Evolutionary conservation across 1,140 invertebrate species (phyloP).

Genomic region (Drosophila arizonae): DNA sequence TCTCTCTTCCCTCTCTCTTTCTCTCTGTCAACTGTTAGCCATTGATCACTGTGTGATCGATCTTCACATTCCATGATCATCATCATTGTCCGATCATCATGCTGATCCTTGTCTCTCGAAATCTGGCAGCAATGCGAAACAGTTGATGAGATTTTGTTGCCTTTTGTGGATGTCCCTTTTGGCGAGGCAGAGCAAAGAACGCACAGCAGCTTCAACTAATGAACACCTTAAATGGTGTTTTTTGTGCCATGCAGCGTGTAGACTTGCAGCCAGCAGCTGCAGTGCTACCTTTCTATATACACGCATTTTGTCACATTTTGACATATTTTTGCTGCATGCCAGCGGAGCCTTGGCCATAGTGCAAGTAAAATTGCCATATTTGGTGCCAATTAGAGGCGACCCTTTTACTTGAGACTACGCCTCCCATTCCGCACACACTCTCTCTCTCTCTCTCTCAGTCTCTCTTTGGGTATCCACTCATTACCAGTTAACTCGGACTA

Average conservation of each 20-base stretch:
- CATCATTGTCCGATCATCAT: slow-evolving; percentile 17
- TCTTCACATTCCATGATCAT: slow-evolving; percentile 24
- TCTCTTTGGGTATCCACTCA: slow-evolving; percentile 14
- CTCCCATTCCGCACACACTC: slow-evolving; percentile 7
- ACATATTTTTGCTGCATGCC: slow-evolving; percentile 66
- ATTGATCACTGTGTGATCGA: slow-evolving; percentile 58
- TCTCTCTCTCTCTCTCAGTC: background rate
- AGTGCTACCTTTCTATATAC: slow-evolving; percentile 47
- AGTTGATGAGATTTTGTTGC: slow-evolving; percentile 73
- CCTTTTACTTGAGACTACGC: slow-evolving; percentile 65
- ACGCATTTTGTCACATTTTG: slow-evolving; percentile 82
- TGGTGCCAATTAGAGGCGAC: slow-evolving; percentile 73
- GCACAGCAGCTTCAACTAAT: slow-evolving; percentile 49
- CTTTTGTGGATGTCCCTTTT: slow-evolving; percentile 74
- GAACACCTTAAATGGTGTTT: slow-evolving; percentile 76
- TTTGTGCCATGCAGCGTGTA: slow-evolving; percentile 23
- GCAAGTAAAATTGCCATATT: slow-evolving; percentile 59
- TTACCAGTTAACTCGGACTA: slow-evolving; percentile 44
- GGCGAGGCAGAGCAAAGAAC: background rate
- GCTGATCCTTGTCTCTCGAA: slow-evolving; percentile 52
- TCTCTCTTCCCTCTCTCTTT: background rate
- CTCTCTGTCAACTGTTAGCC: slow-evolving; percentile 20
- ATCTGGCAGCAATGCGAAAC: slow-evolving; percentile 56
- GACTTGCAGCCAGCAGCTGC: slow-evolving; percentile 27
- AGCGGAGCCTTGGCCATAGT: slow-evolving; percentile 46